phyloP scores from a whole-genome alignment of 2,888 invertebrate genomes.

The Colostygia pectinataria region DNA sequence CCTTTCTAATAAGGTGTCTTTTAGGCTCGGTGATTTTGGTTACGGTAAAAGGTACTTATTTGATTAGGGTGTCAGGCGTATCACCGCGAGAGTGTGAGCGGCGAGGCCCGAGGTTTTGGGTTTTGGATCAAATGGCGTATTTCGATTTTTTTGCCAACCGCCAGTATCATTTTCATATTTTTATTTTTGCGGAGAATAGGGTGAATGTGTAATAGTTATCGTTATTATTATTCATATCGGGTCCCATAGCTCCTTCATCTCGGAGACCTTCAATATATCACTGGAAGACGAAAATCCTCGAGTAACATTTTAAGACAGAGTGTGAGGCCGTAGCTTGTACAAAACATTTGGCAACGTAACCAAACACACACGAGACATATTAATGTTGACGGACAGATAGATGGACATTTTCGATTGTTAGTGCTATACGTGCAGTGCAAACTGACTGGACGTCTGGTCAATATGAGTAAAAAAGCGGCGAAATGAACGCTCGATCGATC shows the following conservation, averaged over 20 bases:
- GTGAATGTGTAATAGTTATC: constrained; percentile 17
- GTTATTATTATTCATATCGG: constrained; percentile 72
- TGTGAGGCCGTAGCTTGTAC: too few species aligned
- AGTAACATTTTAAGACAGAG: neutral
- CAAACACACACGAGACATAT: too few species aligned
- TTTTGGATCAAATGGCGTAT: constrained; percentile 80
- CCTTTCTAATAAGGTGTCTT: constrained; percentile 40
- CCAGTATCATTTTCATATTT: constrained; percentile 22
- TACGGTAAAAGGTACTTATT: constrained; percentile 82
- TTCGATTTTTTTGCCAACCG: constrained; percentile 67
- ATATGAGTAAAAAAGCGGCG: constrained; percentile 66
- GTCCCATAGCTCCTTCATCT: constrained; percentile 66
- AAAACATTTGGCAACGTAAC: too few species aligned
- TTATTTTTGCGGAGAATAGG: constrained; percentile 20
- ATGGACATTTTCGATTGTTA: constrained; percentile 45
- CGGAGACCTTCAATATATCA: constrained; percentile 72
- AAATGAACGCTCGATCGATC: constrained; percentile 80
- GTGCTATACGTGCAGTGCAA: constrained; percentile 52
- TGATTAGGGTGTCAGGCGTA: constrained; percentile 83
- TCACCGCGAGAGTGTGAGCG: constrained; percentile 80
- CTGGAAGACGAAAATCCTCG: constrained; percentile 36
- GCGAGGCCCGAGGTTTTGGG: constrained; percentile 74
- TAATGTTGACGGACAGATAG: neutral
- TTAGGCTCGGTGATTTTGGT: constrained; percentile 38
- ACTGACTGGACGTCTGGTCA: constrained; percentile 69